Conservation (phyloP, 2,888 invertebrate genomes). For the Tetragonula carbonaria region DNA sequence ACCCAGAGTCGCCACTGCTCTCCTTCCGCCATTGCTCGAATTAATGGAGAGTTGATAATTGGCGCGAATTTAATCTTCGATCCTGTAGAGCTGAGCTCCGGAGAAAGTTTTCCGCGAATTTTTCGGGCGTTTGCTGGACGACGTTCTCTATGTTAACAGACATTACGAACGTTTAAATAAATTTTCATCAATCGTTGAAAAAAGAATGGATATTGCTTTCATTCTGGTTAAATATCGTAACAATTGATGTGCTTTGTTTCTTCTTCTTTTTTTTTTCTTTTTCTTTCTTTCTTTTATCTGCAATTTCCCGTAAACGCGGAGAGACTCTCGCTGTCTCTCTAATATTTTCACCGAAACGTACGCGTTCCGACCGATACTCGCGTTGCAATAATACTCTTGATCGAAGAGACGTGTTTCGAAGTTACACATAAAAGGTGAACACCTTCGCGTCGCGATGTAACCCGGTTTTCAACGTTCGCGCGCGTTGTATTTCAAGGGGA, state of each 20-base stretch:
- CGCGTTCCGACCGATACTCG: not conserved
- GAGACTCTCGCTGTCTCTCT: not conserved
- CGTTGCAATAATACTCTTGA: not conserved
- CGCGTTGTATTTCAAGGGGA: not conserved
- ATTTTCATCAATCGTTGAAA: too few species aligned
- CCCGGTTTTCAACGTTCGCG: not conserved
- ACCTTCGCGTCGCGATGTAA: not conserved
- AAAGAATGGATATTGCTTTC: too few species aligned
- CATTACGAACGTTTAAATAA: too few species aligned
- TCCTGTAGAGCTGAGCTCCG: constrained; percentile 1
- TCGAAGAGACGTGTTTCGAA: not conserved
- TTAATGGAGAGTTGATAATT: constrained; percentile 60
- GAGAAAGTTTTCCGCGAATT: not conserved
- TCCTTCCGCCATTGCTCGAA: constrained; percentile 22
- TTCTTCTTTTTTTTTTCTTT: too few species aligned
- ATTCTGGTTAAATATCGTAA: too few species aligned
- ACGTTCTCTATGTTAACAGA: too few species aligned
- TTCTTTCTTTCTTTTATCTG: too few species aligned
- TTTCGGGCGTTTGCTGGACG: too few species aligned
- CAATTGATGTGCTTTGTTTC: too few species aligned
- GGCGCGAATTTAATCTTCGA: constrained; percentile 46
- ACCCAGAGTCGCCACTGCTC: not conserved
- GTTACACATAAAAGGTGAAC: not conserved
- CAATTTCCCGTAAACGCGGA: too few species aligned
- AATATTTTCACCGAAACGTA: not conserved